Evolutionary conservation across 2,888 invertebrate species (phyloP).

Genomic region (Drosophila meridionalis): DNA sequence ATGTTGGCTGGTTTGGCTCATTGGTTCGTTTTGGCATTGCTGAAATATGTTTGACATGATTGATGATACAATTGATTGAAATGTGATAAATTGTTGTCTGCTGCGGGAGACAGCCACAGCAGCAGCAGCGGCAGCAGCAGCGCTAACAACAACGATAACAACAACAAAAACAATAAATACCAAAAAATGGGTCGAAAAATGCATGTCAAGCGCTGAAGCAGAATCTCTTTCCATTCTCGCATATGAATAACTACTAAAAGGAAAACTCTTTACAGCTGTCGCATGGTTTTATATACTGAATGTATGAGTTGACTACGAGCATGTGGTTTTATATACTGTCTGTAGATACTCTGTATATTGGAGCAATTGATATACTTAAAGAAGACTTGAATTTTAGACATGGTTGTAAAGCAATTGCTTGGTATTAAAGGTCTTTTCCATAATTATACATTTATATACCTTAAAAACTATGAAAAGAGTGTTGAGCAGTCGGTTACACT

Average conservation of each 20-base stretch:
- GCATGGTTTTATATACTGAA: not conserved
- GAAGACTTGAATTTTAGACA: not conserved
- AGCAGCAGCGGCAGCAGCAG: constrained; percentile 9
- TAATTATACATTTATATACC: not conserved
- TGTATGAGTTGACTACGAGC: not conserved
- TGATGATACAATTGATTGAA: constrained; percentile 74
- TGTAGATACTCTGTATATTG: not conserved
- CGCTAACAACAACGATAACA: constrained; percentile 13
- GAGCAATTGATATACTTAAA: not conserved
- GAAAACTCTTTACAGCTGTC: constrained; percentile 21
- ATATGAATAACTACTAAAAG: constrained; percentile 34
- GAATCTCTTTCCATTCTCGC: constrained; percentile 13
- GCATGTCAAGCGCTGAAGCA: constrained; percentile 13
- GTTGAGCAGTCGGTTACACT: not conserved
- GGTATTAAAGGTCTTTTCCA: no score
- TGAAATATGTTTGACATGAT: constrained; percentile 67
- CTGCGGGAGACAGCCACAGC: constrained; percentile 45
- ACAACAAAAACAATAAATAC: constrained; percentile 15
- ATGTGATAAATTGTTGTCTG: constrained; percentile 72
- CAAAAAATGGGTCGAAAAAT: constrained; percentile 15
- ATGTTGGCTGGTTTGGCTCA: constrained; percentile 20
- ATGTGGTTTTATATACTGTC: not conserved
- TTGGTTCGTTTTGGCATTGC: constrained; percentile 37
- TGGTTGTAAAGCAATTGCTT: not conserved
- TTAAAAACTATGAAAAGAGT: not conserved